A percentile compares a stretch with the other conserved stretches of the same genome.
Evolutionary conservation across 92 coral and sea anemone species (phyloP).

Genomic region (Zoanthus gigantus): DNA sequence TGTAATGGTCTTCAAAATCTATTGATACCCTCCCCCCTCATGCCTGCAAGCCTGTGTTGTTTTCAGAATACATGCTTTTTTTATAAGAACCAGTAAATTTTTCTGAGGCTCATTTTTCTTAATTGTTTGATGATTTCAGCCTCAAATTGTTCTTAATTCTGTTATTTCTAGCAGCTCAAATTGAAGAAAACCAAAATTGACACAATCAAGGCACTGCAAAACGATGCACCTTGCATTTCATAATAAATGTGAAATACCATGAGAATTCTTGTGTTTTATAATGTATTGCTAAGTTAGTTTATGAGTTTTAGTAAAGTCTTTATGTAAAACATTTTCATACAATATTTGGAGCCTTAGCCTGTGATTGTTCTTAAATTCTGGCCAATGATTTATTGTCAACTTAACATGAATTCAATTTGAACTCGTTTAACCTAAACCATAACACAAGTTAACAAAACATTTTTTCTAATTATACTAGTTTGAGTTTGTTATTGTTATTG

Average conservation of each 20-base stretch:
- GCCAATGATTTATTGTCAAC: conserved; percentile 13
- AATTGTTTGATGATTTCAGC: too few species aligned
- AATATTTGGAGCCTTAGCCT: too few species aligned
- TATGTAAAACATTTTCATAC: too few species aligned
- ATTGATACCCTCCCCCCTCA: conserved; percentile 1
- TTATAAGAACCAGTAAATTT: background rate
- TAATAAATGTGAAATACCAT: too few species aligned
- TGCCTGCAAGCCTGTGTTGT: conserved; percentile 11
- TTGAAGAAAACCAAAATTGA: too few species aligned
- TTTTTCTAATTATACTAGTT: conserved; percentile 6
- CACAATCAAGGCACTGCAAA: too few species aligned
- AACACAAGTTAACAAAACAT: conserved; percentile 30
- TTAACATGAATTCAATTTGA: conserved; percentile 30
- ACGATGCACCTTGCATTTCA: too few species aligned
- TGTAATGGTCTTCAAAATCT: background rate
- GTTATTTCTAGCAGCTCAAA: background rate
- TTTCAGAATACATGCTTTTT: conserved; percentile 10
- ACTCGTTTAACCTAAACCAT: conserved; percentile 22
- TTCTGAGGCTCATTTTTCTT: too few species aligned
- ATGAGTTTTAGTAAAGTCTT: too few species aligned
- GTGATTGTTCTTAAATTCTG: conserved; percentile 12
- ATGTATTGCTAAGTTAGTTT: too few species aligned
- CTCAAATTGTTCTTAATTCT: background rate
- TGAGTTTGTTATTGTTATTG: conserved; percentile 10
- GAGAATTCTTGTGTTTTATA: too few species aligned